Evolutionary conservation across 2,888 invertebrate genomes (phyloP).

Genomic region (Diadromus collaris): DNA sequence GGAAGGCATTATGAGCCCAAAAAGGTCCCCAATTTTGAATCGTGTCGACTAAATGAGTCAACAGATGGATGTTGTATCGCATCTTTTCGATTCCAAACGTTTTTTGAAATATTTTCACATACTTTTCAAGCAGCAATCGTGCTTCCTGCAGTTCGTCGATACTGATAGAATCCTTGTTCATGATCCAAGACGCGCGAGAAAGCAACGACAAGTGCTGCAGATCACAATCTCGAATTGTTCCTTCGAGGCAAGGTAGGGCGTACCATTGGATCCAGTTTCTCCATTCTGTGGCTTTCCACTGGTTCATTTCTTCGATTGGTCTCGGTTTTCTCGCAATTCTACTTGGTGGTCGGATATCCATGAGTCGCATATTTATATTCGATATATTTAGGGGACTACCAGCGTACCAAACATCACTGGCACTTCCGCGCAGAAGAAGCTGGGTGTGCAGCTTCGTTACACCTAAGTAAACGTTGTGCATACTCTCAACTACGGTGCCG

Average conservation of each 20-base stretch:
- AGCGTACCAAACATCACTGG: not conserved
- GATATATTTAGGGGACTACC: not conserved
- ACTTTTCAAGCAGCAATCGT: not conserved
- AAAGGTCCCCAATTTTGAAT: slow-evolving; percentile 43
- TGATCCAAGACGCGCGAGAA: slow-evolving; percentile 6
- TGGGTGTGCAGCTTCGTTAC: slow-evolving; percentile 15
- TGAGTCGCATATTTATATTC: slow-evolving; percentile 18
- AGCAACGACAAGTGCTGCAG: slow-evolving; percentile 19
- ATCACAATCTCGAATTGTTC: slow-evolving; percentile 22
- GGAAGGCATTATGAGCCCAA: slow-evolving; percentile 33
- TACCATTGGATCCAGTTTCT: slow-evolving; percentile 46
- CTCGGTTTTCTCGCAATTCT: slow-evolving; percentile 31
- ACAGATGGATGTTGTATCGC: slow-evolving; percentile 42
- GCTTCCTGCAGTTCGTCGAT: slow-evolving; percentile 6
- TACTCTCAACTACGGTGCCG: not conserved
- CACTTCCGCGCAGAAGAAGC: slow-evolving; percentile 2
- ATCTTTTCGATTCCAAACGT: slow-evolving; percentile 19
- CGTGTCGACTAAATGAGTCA: slow-evolving; percentile 34
- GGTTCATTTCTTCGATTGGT: slow-evolving; percentile 22
- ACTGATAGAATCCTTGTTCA: slow-evolving; percentile 25
- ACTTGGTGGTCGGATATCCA: slow-evolving; percentile 6
- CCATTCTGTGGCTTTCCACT: slow-evolving; percentile 44
- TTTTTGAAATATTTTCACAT: slow-evolving; percentile 17
- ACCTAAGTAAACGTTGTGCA: slow-evolving; percentile 15
- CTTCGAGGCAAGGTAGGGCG: slow-evolving; percentile 37